These are phyloP conservation scores for Melitaea athalia DNA, from an alignment of 2,888 invertebrate species.

Conservation along the genomic window DNA sequence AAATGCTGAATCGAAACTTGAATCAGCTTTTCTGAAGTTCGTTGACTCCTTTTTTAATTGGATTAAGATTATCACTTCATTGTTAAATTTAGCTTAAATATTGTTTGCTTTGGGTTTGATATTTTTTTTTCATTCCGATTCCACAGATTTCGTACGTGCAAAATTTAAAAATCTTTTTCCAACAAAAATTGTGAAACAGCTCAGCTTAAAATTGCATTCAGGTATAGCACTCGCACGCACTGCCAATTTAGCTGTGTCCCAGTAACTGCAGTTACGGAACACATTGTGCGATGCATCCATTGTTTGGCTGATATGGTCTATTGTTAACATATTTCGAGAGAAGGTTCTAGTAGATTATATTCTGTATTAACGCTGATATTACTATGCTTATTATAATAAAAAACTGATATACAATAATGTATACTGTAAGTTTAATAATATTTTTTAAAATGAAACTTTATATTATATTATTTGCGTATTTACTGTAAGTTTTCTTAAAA, in stretches of 20 bases:
- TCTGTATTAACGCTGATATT: no score
- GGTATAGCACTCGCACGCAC: neutral
- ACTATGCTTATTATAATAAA: no score
- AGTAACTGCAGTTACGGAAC: neutral
- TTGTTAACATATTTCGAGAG: neutral
- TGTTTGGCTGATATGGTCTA: neutral
- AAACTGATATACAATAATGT: no score
- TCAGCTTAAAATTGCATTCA: constrained; percentile 3
- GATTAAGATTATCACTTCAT: no score
- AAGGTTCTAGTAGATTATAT: neutral
- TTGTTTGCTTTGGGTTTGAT: neutral
- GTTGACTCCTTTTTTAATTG: no score
- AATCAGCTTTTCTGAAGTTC: no score
- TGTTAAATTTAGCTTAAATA: no score
- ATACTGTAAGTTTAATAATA: no score
- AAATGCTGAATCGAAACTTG: no score
- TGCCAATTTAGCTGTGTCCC: constrained; percentile 2
- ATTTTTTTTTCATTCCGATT: neutral
- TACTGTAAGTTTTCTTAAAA: no score
- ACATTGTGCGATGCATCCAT: neutral
- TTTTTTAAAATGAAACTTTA: no score
- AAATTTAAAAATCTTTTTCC: neutral
- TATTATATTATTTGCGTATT: no score
- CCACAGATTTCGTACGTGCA: neutral
- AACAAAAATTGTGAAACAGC: neutral